Evolutionary conservation across 2,113 vertebrate species (phyloP), one percentile per base, ranked within the genome.

Genomic region (Chaetorhynchus papuensis): DNA sequence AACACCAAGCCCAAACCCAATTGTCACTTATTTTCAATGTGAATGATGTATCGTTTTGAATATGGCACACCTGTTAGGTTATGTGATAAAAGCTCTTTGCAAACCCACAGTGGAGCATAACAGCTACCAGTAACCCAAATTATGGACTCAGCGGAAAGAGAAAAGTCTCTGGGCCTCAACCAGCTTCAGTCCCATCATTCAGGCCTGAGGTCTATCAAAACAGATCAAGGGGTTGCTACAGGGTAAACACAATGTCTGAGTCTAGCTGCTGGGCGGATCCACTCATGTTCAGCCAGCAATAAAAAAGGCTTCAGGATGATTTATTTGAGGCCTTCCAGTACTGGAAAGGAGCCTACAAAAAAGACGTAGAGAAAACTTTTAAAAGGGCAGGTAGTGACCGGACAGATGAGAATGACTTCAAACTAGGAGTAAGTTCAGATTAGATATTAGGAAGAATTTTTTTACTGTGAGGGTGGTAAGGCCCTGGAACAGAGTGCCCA

Each of bases 161-260:
- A 1, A 79, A 27, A 12, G 4, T 66, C 15, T 53, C 4, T 10
- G 7, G 27, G 8, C 0, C 10, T 23, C 28, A 59, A 2, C 3
- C 7, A 54, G 22, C 9, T 60, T 39, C 60, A 45, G 13, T 3
- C 17, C 8, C 21, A 20, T 2, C 1, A 12, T 72, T 53, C 13
- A 50, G 30, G 5, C 7, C 13, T 21, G 8, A 71, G 44, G 16
- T 11, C 7, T 37, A 41, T 10, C 11, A 53, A 39, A 26, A n/a
- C 10, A 75, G 11, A 47, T 20, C 0, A 2, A 63, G 11, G 8
- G 10, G 3, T 26, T 31, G 4, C 7, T 87, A 14, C 19, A 49
- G 13, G 7, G 8, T 37, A 24, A 45, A 75, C 6, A 14, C 7
- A 24, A 2, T 39, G 9, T 26, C 9, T 37, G 22, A 88, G 7